A percentile compares a stretch with the other conserved stretches of the same genome.
phyloP scores from a whole-genome alignment of 2,797 vertebrate species.

The Tiaroga cobitis region DNA sequence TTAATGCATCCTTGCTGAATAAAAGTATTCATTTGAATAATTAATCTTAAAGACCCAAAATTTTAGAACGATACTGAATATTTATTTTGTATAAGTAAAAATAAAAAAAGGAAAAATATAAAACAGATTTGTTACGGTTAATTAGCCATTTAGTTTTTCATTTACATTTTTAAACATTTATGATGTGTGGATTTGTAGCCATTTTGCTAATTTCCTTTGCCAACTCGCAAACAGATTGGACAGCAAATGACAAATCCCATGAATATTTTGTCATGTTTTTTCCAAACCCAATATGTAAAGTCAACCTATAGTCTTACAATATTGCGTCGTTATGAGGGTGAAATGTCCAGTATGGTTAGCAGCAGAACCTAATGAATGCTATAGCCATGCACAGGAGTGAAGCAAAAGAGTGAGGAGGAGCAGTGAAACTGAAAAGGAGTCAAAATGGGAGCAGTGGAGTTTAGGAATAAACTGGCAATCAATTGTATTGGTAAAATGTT shows the following conservation, averaged over 20 bases:
- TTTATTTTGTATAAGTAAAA: too few relatives aligned
- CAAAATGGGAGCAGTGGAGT: conserved; percentile 49
- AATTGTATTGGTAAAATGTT: conserved; percentile 83
- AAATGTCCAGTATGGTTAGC: conserved; percentile 33
- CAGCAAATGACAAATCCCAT: not conserved
- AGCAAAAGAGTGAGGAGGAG: conserved; percentile 61
- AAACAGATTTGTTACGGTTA: too few relatives aligned
- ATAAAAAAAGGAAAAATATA: not conserved
- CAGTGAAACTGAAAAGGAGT: conserved; percentile 53
- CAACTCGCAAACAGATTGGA: not conserved
- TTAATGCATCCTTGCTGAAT: not conserved
- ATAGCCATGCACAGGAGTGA: conserved; percentile 58
- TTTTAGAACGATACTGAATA: too few relatives aligned
- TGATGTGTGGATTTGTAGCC: not conserved
- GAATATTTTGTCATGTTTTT: not conserved
- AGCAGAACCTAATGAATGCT: conserved; percentile 22
- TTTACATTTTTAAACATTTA: not conserved
- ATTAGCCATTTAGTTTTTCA: not conserved
- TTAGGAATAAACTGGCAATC: conserved; percentile 74
- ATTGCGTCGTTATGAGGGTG: not conserved
- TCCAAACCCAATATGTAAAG: not conserved
- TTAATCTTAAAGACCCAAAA: too few relatives aligned
- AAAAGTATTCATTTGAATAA: too few relatives aligned
- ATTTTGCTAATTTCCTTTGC: not conserved
- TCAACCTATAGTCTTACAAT: not conserved